These are phyloP conservation scores for Torymus texanus DNA, from an alignment of 2,888 invertebrate genomes.

Conservation along the genomic window DNA sequence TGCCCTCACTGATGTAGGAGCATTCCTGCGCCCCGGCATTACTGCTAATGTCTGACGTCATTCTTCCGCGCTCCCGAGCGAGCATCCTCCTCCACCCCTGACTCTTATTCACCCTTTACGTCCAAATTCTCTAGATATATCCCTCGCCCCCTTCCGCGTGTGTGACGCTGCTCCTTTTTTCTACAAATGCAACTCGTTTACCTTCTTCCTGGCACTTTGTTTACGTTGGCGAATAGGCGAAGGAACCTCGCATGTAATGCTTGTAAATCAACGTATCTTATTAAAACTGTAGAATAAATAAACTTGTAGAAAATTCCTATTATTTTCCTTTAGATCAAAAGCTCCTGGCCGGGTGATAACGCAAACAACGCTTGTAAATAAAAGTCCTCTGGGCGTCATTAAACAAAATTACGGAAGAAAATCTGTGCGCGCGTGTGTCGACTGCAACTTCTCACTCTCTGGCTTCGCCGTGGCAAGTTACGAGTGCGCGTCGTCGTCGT, in stretches of 20 bases:
- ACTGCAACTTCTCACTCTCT: slow-evolving; percentile 35
- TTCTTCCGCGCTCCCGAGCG: slow-evolving; percentile 58
- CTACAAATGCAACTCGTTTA: slow-evolving; percentile 33
- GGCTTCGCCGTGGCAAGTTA: slow-evolving; percentile 31
- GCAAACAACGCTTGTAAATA: slow-evolving; percentile 5
- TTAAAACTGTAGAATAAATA: no score
- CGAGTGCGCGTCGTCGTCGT: slow-evolving; percentile 18
- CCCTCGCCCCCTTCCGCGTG: background rate
- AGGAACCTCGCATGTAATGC: no score
- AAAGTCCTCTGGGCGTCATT: slow-evolving; percentile 32
- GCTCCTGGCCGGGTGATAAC: background rate
- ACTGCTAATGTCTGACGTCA: slow-evolving; percentile 68
- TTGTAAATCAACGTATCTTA: no score
- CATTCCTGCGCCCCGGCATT: slow-evolving; percentile 65
- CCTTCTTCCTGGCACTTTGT: background rate
- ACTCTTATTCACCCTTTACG: slow-evolving; percentile 51
- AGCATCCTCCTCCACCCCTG: slow-evolving; percentile 48
- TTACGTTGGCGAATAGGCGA: no score
- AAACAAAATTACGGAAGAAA: slow-evolving; percentile 48
- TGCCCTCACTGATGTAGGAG: slow-evolving; percentile 60
- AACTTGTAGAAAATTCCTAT: no score
- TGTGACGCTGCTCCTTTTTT: slow-evolving; percentile 19
- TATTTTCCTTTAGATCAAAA: background rate
- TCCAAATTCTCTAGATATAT: slow-evolving; percentile 34
- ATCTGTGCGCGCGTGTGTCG: slow-evolving; percentile 26